Base-by-base conservation (phyloP, 2,797 vertebrate genomes). In the Eulemur albifrons region DNA sequence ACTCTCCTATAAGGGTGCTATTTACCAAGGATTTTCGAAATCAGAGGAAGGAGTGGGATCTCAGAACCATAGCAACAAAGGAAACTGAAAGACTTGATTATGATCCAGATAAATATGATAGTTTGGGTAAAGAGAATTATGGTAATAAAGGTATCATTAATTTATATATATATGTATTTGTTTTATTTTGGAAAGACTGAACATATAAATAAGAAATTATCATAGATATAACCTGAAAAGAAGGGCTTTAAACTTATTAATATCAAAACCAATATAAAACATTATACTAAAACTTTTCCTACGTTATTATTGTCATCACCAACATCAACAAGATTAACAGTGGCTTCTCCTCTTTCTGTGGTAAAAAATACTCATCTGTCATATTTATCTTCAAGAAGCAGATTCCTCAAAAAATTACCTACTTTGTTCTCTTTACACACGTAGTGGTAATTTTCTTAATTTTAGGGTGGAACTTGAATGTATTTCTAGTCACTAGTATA, bases 11-110 rank as follows among this genome's bases (percentile, higher is more conserved):
- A 72, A 80, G 9, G 94, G 32, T 61, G 25, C 2, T 32, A 12
- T 75, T 92, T 87, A 95, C 25, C 59, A 90, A 84, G n/a, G 21
- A 48, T 72, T 86, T 92, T 50, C 0, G 79, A 93, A 85, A 87
- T 75, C 57, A 50, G 30, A 88, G 59, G 5, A 73, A 77, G 45
- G 30, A 83, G 52, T 10, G 25, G 25, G 13, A 72, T 67, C 11
- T 52, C 65, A 72, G 21, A 73, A 35, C n/a, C 65, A 48, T 5
- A 72, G 72, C 23, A 83, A 63, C 30, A 96, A 92, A 57, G 65
- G 54, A 90, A 87, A 92, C n/a, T 40, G 52, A 80, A 52, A 76
- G 38, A n/a, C n/a, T 57, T 54, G 63, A n/a, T 72, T 67, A 30
- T 61, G 15, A 84, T 61, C 27, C 4, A 70, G 30, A 57, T 1